These are phyloP conservation scores for Tachycineta bicolor DNA, from an alignment of 2,113 vertebrate species.

Conservation along the genomic window DNA sequence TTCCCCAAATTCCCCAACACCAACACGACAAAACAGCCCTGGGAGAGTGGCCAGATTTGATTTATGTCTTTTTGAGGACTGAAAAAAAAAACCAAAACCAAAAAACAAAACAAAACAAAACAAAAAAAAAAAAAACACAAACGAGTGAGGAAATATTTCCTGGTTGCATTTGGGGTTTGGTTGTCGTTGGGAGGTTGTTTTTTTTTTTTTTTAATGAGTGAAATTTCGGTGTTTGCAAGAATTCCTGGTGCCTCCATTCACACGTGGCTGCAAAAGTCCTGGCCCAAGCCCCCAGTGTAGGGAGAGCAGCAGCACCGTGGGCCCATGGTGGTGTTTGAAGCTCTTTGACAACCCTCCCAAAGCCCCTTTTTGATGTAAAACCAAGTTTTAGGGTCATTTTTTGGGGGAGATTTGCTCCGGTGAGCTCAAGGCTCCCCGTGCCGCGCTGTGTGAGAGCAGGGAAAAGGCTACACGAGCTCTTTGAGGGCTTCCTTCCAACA, in stretches of 20 bases:
- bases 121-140: neutral
- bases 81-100: neutral
- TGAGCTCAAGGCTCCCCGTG: neutral
- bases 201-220: neutral
- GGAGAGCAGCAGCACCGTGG: neutral
- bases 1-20: neutral
- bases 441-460: neutral
- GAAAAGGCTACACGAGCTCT: neutral
- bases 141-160: neutral
- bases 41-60: neutral
- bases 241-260: neutral
- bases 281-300: fast-evolving
- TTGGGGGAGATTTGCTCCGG: fast-evolving
- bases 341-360: neutral
- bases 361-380: neutral
- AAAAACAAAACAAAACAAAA: too few relatives aligned
- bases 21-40: neutral
- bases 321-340: neutral
- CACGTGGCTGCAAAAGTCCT: neutral
- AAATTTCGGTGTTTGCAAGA: neutral
- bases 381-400: neutral
- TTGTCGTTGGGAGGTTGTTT: neutral
- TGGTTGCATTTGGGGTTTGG: neutral
- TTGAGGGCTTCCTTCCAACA: neutral
- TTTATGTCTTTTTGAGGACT: neutral